phyloP scores from a whole-genome alignment of 2,797 vertebrate genomes.

The Fringilla coelebs region DNA sequence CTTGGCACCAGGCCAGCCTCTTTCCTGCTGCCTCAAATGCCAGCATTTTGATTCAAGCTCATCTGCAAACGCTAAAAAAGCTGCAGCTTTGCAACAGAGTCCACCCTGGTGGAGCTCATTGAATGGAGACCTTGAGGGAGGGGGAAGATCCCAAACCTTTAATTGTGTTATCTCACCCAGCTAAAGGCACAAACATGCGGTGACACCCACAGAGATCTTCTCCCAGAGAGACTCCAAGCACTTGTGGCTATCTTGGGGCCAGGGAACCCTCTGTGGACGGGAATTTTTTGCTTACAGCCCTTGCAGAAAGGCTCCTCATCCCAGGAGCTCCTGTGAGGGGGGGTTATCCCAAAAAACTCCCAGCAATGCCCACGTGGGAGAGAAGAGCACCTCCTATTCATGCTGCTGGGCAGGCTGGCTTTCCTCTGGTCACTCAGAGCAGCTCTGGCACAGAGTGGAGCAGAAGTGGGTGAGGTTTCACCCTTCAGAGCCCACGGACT shows the following conservation, averaged over 20 bases:
- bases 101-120: not conserved
- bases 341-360: not conserved
- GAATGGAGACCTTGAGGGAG: not conserved
- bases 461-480: not conserved
- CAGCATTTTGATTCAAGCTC: constrained; percentile 17
- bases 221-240: not conserved
- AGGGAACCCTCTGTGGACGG: not conserved
- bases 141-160: not conserved
- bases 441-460: not conserved
- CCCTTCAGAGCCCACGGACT: not conserved
- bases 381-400: not conserved
- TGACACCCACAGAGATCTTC: not conserved
- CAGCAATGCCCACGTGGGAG: rapidly evolving
- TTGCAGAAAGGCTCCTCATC: not conserved
- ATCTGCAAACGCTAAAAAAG: constrained; percentile 18
- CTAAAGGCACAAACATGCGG: not conserved
- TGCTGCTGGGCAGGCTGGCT: not conserved
- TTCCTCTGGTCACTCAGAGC: not conserved
- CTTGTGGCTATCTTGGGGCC: not conserved
- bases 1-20: constrained; percentile 1
- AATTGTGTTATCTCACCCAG: not conserved
- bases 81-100: not conserved
- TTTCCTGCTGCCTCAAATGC: not conserved
- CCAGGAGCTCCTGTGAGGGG: rapidly evolving
- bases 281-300: not conserved